A percentile compares a stretch with the other conserved stretches of the same genome.
Conservation (phyloP, 2,797 vertebrate species). For the Mionectes olivaceus region DNA sequence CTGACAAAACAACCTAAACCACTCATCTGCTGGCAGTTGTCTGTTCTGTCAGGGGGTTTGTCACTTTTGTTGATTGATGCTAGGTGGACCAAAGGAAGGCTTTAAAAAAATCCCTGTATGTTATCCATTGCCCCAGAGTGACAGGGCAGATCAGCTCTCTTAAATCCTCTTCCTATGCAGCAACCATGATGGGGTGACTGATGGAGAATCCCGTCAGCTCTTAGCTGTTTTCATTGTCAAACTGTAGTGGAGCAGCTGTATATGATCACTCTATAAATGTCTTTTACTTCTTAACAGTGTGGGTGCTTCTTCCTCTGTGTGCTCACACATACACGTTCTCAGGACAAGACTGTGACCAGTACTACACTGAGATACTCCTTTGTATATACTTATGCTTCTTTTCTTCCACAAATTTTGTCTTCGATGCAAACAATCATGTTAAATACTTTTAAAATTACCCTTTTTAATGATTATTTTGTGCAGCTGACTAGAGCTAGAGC, state of each 20-base stretch:
- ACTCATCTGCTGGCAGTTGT: neutral
- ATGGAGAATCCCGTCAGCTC: slow-evolving; percentile 53
- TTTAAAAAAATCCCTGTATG: slow-evolving; percentile 10
- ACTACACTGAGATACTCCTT: fast-evolving
- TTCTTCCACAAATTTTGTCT: neutral
- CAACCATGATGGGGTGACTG: slow-evolving; percentile 53
- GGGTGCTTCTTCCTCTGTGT: neutral
- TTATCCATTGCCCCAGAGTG: slow-evolving; percentile 62
- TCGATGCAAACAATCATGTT: neutral
- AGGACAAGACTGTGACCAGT: neutral
- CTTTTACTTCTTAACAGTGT: neutral
- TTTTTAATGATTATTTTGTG: neutral
- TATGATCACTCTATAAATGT: neutral
- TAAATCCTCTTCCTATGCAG: slow-evolving; percentile 55
- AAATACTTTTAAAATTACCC: neutral
- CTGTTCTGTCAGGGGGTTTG: slow-evolving; percentile 54
- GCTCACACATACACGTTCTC: neutral
- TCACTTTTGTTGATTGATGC: slow-evolving; percentile 68
- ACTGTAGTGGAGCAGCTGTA: neutral
- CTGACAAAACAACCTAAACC: neutral
- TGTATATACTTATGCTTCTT: neutral
- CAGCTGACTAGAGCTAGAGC: neutral
- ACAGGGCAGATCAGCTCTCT: slow-evolving; percentile 53
- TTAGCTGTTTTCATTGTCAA: slow-evolving; percentile 46
- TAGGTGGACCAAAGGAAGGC: slow-evolving; percentile 49